phyloP scores from a whole-genome alignment of 2,113 vertebrate species.

The Brachionichthys hirsutus region DNA sequence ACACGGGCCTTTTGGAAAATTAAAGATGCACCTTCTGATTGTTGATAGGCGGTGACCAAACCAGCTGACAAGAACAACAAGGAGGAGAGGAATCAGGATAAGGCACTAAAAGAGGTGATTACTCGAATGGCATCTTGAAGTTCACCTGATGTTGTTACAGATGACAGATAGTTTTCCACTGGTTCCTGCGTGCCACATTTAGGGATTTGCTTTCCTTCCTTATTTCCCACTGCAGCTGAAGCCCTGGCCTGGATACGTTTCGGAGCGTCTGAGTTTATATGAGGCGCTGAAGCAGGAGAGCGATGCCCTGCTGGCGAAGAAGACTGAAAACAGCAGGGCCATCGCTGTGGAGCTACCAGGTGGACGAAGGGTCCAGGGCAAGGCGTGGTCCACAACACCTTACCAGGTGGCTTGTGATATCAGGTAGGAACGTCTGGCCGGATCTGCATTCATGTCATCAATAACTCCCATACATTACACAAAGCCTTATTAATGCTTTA shows the following conservation, averaged over 20 bases:
- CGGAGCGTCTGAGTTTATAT: slow-evolving; percentile 86
- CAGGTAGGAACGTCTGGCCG: slow-evolving; percentile 75
- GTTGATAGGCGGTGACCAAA: slow-evolving; percentile 42
- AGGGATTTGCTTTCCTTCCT: neutral
- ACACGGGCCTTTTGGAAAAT: no score
- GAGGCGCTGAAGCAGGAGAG: slow-evolving; percentile 89
- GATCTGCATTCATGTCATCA: no score
- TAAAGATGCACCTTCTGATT: slow-evolving; percentile 1
- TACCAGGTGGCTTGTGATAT: slow-evolving; percentile 89
- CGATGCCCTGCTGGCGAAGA: slow-evolving; percentile 82
- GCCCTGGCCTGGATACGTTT: slow-evolving; percentile 86
- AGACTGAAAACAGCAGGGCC: slow-evolving; percentile 77
- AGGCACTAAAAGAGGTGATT: slow-evolving; percentile 70
- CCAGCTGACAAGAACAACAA: slow-evolving; percentile 56
- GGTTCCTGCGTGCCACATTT: neutral
- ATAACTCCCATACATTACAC: no score
- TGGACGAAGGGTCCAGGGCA: slow-evolving; percentile 81
- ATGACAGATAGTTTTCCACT: neutral
- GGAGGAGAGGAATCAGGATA: slow-evolving; percentile 69
- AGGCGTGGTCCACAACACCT: slow-evolving; percentile 91
- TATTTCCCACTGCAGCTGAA: slow-evolving; percentile 65
- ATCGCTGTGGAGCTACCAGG: slow-evolving; percentile 87
- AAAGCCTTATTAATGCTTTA: neutral
- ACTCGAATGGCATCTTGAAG: neutral
- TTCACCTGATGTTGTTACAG: neutral